These are phyloP conservation scores for Alcedo quadribrachys DNA, from an alignment of 2,797 vertebrate genomes.

Conservation along the genomic window DNA sequence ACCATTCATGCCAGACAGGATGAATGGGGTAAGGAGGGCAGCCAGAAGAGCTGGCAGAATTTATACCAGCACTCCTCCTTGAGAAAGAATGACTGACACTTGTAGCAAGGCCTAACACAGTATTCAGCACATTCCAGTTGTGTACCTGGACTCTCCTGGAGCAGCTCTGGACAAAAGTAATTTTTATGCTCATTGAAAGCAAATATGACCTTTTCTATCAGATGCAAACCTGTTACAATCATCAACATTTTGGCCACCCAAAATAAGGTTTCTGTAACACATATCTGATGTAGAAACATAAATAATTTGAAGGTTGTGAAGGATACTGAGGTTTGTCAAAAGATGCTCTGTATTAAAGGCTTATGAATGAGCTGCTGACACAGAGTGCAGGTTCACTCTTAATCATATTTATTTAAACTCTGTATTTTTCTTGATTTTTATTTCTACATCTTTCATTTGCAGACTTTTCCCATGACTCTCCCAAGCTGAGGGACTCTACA, in stretches of 20 bases:
- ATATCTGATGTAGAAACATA: not conserved
- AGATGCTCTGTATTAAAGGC: not conserved
- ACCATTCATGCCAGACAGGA: not conserved
- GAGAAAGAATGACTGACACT: not conserved
- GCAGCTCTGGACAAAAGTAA: not conserved
- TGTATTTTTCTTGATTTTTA: not conserved
- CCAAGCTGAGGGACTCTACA: not conserved
- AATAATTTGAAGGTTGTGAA: not conserved
- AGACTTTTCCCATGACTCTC: not conserved
- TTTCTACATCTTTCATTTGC: not conserved
- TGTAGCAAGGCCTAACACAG: not conserved
- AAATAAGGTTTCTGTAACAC: not conserved
- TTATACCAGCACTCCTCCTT: not conserved
- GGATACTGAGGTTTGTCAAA: not conserved
- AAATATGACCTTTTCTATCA: not conserved
- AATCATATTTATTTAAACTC: not conserved
- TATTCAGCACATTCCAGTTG: not conserved
- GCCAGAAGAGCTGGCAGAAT: constrained; percentile 11
- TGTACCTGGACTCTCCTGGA: not conserved
- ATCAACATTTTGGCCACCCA: not conserved
- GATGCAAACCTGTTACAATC: not conserved
- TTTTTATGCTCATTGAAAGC: not conserved
- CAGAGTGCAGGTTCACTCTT: not conserved
- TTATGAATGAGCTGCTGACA: not conserved
- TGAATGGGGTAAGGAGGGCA: not conserved